Evolutionary conservation across 1,140 invertebrate species (phyloP).

Genomic region (Acyrthosiphon pisum): DNA sequence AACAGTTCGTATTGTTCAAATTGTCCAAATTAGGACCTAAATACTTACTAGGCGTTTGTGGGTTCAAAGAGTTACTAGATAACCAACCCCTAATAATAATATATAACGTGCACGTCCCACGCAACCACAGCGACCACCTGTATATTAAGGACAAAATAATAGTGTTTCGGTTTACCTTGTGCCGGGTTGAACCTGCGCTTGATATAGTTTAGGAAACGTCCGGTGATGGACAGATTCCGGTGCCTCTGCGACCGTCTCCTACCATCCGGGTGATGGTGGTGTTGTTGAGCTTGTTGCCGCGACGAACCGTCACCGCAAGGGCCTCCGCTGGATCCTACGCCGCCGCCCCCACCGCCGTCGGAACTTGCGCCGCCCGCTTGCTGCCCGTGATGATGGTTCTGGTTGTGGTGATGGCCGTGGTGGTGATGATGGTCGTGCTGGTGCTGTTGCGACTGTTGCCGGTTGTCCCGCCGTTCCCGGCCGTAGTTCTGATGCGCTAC

Average conservation of each 20-base stretch:
- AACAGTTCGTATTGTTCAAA: background rate
- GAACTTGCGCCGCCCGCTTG: background rate
- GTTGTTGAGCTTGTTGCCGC: constrained; percentile 17
- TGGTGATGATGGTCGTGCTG: constrained; percentile 42
- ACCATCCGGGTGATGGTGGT: constrained; percentile 44
- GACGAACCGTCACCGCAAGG: background rate
- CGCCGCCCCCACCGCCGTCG: background rate
- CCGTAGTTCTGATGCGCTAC: constrained; percentile 61
- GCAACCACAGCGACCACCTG: background rate
- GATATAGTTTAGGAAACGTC: constrained; percentile 59
- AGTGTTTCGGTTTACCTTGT: constrained; percentile 53
- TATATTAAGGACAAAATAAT: background rate
- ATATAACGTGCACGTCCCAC: background rate
- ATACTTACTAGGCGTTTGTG: no score
- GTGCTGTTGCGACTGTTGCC: constrained; percentile 38
- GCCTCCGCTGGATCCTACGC: background rate
- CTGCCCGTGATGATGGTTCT: constrained; percentile 7
- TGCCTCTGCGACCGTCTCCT: constrained; percentile 36
- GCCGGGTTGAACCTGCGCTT: constrained; percentile 59
- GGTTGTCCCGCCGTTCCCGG: constrained; percentile 50
- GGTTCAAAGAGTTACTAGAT: background rate
- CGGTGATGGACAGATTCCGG: constrained; percentile 55
- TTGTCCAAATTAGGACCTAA: no score
- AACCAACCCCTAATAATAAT: background rate
- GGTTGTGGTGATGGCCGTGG: background rate